These are phyloP conservation scores for Cyphomyrus plagiostoma DNA, from an alignment of 2,113 vertebrate genomes.

Conservation along the genomic window DNA sequence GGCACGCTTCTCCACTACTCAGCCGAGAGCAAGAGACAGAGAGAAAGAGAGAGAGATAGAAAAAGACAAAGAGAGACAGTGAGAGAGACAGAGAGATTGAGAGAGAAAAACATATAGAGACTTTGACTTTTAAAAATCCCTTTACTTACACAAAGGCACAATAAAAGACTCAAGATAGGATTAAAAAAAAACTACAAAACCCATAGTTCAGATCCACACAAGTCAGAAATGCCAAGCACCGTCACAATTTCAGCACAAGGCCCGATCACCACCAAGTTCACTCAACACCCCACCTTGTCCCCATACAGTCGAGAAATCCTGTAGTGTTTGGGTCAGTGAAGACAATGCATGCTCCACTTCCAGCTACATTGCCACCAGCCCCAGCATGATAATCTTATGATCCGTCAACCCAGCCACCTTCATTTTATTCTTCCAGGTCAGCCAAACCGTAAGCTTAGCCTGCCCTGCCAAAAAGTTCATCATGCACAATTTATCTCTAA, in stretches of 20 bases:
- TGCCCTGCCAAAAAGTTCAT: neutral
- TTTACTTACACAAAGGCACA: neutral
- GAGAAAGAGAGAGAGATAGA: neutral
- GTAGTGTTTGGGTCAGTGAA: neutral
- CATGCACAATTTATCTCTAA: neutral
- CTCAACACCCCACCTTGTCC: neutral
- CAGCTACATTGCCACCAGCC: neutral
- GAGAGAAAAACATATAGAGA: neutral
- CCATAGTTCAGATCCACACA: neutral
- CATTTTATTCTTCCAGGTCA: neutral
- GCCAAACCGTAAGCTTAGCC: neutral
- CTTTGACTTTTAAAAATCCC: neutral
- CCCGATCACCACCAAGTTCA: neutral
- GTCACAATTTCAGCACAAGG: neutral
- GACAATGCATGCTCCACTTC: neutral
- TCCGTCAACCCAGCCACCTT: neutral
- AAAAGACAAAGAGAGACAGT: neutral
- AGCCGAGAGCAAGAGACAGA: neutral
- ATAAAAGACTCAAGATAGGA: neutral
- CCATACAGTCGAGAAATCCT: neutral
- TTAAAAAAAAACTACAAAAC: neutral
- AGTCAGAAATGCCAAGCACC: neutral
- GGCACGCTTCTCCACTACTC: neutral
- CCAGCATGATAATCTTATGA: neutral
- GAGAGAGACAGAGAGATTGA: conserved; percentile 4